These are phyloP conservation scores for Lagopus leucura DNA, from an alignment of 2,113 vertebrate species.

Conservation along the genomic window DNA sequence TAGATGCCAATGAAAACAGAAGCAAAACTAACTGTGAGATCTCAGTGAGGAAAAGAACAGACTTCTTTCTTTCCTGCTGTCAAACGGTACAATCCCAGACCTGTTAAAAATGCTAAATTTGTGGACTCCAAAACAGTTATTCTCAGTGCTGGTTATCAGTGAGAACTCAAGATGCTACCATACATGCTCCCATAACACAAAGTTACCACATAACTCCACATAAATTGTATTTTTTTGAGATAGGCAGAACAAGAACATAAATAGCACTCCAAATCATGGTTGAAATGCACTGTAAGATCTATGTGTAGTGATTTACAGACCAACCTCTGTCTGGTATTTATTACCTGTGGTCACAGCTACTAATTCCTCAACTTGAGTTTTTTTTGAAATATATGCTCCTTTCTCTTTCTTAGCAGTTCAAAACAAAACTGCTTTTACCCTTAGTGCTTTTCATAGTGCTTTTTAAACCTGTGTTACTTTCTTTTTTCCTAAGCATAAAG, in stretches of 20 bases:
- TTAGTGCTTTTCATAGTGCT: background rate
- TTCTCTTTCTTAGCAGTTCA: background rate
- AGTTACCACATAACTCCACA: background rate
- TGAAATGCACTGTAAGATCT: background rate
- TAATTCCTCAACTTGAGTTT: background rate
- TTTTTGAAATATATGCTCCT: background rate
- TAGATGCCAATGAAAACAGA: background rate
- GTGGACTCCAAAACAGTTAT: background rate
- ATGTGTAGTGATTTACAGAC: background rate
- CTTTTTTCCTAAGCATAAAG: background rate
- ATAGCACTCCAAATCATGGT: background rate
- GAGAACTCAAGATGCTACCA: background rate
- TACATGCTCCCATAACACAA: rapidly evolving
- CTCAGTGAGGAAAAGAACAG: background rate
- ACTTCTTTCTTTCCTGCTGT: background rate
- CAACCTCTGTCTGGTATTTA: background rate
- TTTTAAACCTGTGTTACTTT: background rate
- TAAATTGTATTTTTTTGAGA: background rate
- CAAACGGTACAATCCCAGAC: background rate
- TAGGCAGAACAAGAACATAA: background rate
- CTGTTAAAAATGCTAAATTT: background rate
- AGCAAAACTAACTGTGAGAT: background rate
- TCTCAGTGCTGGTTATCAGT: background rate
- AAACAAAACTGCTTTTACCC: background rate
- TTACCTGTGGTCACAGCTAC: background rate